These are phyloP conservation scores for Cynopterus sphinx DNA, from an alignment of 2,797 vertebrate genomes.

Conservation along the genomic window DNA sequence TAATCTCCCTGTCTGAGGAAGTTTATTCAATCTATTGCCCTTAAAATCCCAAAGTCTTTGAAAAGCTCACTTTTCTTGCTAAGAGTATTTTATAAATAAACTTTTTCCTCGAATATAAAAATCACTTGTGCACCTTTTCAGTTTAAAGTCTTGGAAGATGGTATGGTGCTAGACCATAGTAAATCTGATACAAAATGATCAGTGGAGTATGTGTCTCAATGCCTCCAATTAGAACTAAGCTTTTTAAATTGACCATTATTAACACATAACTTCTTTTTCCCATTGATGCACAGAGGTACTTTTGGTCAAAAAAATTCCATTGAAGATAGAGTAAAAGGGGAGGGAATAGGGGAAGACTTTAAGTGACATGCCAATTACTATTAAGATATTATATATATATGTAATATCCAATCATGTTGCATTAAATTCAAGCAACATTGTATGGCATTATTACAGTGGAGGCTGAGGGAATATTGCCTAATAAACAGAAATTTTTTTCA, in stretches of 20 bases:
- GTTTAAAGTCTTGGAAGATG: not conserved
- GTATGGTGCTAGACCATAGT: not conserved
- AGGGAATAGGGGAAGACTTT: not conserved
- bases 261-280: slow-evolving; percentile 6
- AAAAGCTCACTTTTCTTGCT: slow-evolving; percentile 41
- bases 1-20: not conserved
- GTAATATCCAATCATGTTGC: not conserved
- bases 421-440: not conserved
- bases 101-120: not conserved
- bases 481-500: not conserved
- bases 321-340: not conserved
- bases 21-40: not conserved
- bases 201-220: not conserved
- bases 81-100: not conserved
- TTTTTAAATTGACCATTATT: slow-evolving; percentile 26
- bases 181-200: slow-evolving; percentile 21
- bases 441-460: not conserved
- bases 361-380: not conserved
- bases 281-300: not conserved
- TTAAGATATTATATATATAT: not conserved
- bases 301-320: not conserved
- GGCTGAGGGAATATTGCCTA: not conserved
- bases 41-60: slow-evolving; percentile 13
- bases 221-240: not conserved
- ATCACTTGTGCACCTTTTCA: not conserved